phyloP scores from a whole-genome alignment of 2,797 vertebrate genomes.

The Enteromius thamalakanensis region DNA sequence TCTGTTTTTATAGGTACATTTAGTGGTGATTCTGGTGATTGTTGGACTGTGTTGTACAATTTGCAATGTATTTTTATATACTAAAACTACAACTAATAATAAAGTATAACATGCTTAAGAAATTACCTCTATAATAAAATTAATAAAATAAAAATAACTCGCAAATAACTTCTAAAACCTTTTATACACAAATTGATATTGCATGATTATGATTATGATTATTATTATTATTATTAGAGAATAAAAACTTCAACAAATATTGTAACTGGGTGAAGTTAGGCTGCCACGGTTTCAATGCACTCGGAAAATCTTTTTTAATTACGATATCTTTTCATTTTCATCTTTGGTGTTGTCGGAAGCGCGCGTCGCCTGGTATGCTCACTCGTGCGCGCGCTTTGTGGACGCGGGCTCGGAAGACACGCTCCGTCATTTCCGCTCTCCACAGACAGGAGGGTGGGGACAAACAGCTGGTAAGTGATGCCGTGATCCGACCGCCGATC shows the following conservation, averaged over 20 bases:
- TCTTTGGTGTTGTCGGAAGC: neutral
- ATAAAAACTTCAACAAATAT: neutral
- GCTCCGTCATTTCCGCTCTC: slow-evolving; percentile 60
- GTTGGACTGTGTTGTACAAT: neutral
- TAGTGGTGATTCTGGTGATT: neutral
- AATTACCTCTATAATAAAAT: neutral
- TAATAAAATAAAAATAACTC: neutral
- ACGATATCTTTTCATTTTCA: neutral
- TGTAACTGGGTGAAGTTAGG: neutral
- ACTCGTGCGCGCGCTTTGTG: neutral
- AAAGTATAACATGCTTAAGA: neutral
- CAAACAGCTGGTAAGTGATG: slow-evolving; percentile 80
- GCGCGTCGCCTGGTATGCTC: neutral
- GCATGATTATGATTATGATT: too few relatives aligned
- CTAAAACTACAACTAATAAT: too few relatives aligned
- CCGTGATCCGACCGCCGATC: slow-evolving; percentile 63
- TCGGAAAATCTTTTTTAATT: neutral
- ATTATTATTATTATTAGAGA: too few relatives aligned
- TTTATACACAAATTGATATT: too few relatives aligned
- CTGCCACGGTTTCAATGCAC: neutral
- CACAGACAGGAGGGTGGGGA: slow-evolving; percentile 79
- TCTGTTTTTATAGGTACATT: neutral
- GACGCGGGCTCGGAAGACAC: slow-evolving; percentile 24
- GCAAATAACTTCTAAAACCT: neutral
- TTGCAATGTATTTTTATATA: neutral